These are phyloP conservation scores for Melanotus villosus DNA, from an alignment of 2,888 invertebrate species.

Conservation along the genomic window DNA sequence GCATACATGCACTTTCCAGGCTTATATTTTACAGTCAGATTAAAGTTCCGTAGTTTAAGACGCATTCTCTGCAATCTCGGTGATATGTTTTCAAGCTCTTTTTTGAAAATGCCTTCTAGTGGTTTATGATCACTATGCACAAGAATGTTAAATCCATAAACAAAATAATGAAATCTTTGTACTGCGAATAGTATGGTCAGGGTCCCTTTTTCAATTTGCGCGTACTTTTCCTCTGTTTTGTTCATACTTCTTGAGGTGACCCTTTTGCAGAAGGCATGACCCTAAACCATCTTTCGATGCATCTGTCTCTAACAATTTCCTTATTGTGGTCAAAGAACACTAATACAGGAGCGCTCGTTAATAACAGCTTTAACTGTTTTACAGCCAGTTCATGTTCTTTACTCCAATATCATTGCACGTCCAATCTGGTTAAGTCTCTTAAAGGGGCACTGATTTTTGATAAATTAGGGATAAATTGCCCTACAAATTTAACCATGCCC, in stretches of 20 bases:
- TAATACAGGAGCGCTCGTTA: constrained; percentile 46
- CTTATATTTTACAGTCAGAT: constrained; percentile 40
- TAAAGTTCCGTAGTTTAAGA: too few species aligned
- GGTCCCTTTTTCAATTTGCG: too few species aligned
- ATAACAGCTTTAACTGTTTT: constrained; percentile 49
- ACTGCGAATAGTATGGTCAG: too few species aligned
- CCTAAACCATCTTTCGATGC: constrained; percentile 48
- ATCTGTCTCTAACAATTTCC: constrained; percentile 48
- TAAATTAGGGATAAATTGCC: constrained; percentile 19
- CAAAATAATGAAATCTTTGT: too few species aligned
- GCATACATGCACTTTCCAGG: constrained; percentile 20
- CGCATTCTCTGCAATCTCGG: too few species aligned
- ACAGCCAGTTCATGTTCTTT: constrained; percentile 45
- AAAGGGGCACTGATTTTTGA: constrained; percentile 28
- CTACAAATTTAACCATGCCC: constrained; percentile 34
- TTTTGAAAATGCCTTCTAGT: too few species aligned
- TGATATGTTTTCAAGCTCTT: too few species aligned
- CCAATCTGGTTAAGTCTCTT: constrained; percentile 40
- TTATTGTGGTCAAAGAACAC: constrained; percentile 47
- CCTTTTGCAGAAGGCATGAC: constrained; percentile 48
- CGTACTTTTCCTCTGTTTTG: too few species aligned
- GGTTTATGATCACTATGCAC: too few species aligned
- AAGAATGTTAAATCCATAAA: too few species aligned
- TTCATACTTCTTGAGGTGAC: constrained; percentile 45
- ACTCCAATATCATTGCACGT: constrained; percentile 48